Base-by-base conservation (phyloP, 2,113 vertebrate genomes). In the Parotia lawesii region DNA sequence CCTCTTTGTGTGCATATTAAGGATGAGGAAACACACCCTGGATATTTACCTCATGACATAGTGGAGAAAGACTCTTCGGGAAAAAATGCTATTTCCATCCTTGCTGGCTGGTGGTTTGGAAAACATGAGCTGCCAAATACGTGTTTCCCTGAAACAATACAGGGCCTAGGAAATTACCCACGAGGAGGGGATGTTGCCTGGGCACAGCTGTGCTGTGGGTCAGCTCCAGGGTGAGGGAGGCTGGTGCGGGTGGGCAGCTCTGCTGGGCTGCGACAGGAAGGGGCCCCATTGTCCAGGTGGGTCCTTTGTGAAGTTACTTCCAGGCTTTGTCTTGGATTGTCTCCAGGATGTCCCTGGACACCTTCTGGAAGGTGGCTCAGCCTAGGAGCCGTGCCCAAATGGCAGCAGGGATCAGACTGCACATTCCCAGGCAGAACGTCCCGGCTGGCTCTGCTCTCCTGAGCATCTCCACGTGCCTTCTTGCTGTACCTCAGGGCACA, bases 1-100 rank as follows among this genome's bases (percentile, higher is more conserved):
- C 1, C 1, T 6, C 29, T 75, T 65, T 56, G 42, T 44, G 67
- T 20, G 35, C 53, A 1, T 25, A 47, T 47, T 58, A 35, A 77
- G 76, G 38, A 21, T 60, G 70, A 91, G 77, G 87, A 95, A 94
- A 85, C 71, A 79, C 58, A 28, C 90, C 82, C 94, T 92, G 85
- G 47, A 90, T 94, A 71, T 92, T 94, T 93, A 51, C 61, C 33
- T 74, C n/a, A 74, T 95, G 88, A 94, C 83, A 37, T 45, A 93
- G 47, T 58, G 66, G 44, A 83, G 88, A 94, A 92, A 88, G 53
- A 28, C 18, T 85, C 37, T 50, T 42, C 29, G 33, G 66, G 45
- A 83, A 82, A 87, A 86, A 65, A 37, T 0, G 11, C 7, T 86
- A 12, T 93, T 95, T 93, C 77, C 84, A 75, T 45, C 45, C 45